Evolutionary conservation across 2,888 invertebrate genomes (phyloP), one percentile per base, ranked within the genome.

Genomic region (Melolontha melolontha): DNA sequence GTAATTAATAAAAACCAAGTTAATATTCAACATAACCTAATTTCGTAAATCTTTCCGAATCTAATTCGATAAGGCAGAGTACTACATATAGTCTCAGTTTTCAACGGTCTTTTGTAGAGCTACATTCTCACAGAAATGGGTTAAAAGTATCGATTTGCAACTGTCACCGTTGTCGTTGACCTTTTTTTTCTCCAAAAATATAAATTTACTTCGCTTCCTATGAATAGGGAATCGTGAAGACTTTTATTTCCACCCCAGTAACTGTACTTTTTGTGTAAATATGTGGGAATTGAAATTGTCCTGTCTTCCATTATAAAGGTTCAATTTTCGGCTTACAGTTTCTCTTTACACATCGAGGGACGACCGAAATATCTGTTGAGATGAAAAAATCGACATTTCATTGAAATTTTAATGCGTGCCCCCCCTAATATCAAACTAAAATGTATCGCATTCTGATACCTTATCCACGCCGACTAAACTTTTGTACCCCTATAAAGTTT

Each of bases 201-300:
- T 66, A 66, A 59, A 66, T 66, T 59, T 66, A 64, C 47, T 44
- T 17, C 55, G 66, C 66, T 55, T 49, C 65, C 34, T 65, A 66
- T 49, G 55, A 41, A 49, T 57, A 52, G 50, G 27, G 51, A 64
- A 51, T 41, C n/a, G 10, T n/a, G 44, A 55, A 55, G 55, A 66
- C 54, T 27, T 55, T 59, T 50, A 41, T 17, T 49, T 64, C 66
- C 41, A 47, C 66, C 57, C 57, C 49, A 44, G n/a, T 66, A 66
- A 66, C 66, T 47, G 65, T 66, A 34, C 47, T 50, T 66, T 66
- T 66, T 66, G 55, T 66, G 41, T 52, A 64, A 64, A 52, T 40
- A 64, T 64, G 64, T 64, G 64, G 64, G 64, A 64, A 64, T 64
- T 42, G 49, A 40, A 41, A 64, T 14, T 12, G 57, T 47, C 14